These are phyloP conservation scores for Paraplagusia blochii DNA, from an alignment of 2,113 vertebrate species.

Conservation along the genomic window DNA sequence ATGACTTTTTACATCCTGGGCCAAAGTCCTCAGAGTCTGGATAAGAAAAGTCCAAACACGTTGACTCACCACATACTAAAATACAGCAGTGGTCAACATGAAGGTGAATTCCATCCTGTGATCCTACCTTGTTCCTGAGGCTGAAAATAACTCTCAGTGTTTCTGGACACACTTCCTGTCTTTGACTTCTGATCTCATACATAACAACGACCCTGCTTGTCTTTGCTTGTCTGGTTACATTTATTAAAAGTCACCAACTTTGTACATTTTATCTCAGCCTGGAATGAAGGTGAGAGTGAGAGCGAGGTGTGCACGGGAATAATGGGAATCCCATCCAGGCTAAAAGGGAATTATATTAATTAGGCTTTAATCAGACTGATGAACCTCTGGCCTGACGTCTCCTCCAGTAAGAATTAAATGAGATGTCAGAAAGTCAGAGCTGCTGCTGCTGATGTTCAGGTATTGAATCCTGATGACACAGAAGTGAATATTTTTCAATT, in stretches of 20 bases:
- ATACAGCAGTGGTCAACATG: too few species aligned
- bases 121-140: neutral
- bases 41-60: too few species aligned
- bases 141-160: neutral
- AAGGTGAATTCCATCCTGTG: too few species aligned
- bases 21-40: too few species aligned
- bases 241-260: conserved; percentile 26
- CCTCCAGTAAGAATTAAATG: conserved; percentile 4
- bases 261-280: conserved; percentile 21
- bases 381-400: conserved; percentile 1
- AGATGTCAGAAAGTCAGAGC: conserved; percentile 2
- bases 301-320: conserved; percentile 21
- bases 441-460: conserved; percentile 3
- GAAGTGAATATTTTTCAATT: neutral
- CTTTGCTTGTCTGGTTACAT: conserved; percentile 31
- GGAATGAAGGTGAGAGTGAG: conserved; percentile 9
- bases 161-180: conserved; percentile 13
- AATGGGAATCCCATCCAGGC: conserved; percentile 33
- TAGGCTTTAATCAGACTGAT: conserved; percentile 31
- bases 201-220: conserved; percentile 30
- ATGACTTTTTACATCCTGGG: too few species aligned
- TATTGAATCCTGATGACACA: too few species aligned
- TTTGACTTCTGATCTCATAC: conserved; percentile 24
- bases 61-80: too few species aligned
- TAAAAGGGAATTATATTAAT: conserved; percentile 41